Percentiles rank a stretch among this genome's conserved stretches.
Evolutionary conservation across 2,888 invertebrate species (phyloP).

Genomic region (Oegoconia quadripuncta): DNA sequence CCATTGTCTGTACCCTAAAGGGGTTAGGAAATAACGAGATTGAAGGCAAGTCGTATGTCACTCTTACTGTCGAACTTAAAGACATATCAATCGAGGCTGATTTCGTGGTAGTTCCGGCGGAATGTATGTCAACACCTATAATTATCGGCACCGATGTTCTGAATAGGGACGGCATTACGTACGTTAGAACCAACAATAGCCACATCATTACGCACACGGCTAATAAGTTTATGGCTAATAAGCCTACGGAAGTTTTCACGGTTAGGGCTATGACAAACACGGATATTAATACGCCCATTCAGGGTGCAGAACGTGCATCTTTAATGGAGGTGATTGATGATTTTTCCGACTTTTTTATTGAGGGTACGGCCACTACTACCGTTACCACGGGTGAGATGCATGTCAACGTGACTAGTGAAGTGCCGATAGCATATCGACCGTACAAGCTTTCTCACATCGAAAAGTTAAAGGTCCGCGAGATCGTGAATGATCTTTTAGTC

Average conservation of each 20-base stretch:
- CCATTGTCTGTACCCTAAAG: slow-evolving; percentile 4
- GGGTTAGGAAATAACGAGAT: slow-evolving; percentile 15
- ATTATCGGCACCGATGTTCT: slow-evolving; percentile 25
- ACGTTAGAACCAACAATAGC: slow-evolving; percentile 17
- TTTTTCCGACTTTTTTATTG: slow-evolving; percentile 18
- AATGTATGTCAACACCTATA: slow-evolving; percentile 20
- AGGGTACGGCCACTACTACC: slow-evolving; percentile 24
- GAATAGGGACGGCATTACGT: slow-evolving; percentile 24
- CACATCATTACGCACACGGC: slow-evolving; percentile 12
- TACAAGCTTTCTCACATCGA: slow-evolving; percentile 23
- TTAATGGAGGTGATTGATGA: slow-evolving; percentile 13
- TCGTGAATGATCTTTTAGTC: slow-evolving; percentile 19
- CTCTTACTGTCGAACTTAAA: slow-evolving; percentile 13
- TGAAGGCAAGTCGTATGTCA: slow-evolving; percentile 10
- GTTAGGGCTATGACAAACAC: too few relatives aligned
- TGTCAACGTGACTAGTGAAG: slow-evolving; percentile 19
- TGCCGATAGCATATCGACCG: slow-evolving; percentile 23
- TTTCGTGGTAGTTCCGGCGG: slow-evolving; percentile 18
- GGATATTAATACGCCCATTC: slow-evolving; percentile 13
- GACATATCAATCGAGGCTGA: slow-evolving; percentile 21
- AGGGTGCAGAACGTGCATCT: slow-evolving; percentile 2
- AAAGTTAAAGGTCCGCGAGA: slow-evolving; percentile 23
- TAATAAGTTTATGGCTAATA: too few relatives aligned
- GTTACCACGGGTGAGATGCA: slow-evolving; percentile 27
- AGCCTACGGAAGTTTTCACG: not conserved